These are phyloP conservation scores for Globia sparganii DNA, from an alignment of 2,888 invertebrate genomes.

Conservation along the genomic window DNA sequence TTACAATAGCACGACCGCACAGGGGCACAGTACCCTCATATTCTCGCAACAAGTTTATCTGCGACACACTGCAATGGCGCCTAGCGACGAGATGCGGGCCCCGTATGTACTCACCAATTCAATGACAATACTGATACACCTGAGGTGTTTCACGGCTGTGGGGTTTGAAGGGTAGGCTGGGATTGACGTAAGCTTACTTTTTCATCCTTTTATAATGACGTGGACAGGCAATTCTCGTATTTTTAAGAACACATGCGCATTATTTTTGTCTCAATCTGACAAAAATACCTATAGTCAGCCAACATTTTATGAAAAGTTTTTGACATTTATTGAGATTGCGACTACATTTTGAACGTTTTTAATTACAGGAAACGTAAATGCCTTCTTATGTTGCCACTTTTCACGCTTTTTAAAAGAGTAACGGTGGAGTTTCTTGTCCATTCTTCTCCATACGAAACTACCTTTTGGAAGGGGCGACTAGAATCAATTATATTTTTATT, in stretches of 20 bases:
- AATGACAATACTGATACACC: slow-evolving; percentile 37
- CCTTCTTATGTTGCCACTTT: background rate
- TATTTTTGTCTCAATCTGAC: background rate
- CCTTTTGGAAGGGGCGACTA: too few relatives aligned
- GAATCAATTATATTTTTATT: too few relatives aligned
- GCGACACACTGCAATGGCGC: slow-evolving; percentile 11
- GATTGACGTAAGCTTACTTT: background rate
- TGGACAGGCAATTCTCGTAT: background rate
- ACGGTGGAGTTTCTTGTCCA: too few relatives aligned
- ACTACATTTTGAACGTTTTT: background rate
- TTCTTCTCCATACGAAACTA: too few relatives aligned
- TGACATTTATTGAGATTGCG: background rate
- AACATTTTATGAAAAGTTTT: too few relatives aligned
- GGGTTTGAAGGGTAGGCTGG: background rate
- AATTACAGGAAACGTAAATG: too few relatives aligned
- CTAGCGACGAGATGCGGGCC: slow-evolving; percentile 40
- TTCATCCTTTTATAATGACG: background rate
- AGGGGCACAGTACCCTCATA: slow-evolving; percentile 33
- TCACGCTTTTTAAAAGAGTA: too few relatives aligned
- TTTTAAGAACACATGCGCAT: background rate
- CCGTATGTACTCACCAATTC: slow-evolving; percentile 43
- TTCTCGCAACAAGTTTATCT: slow-evolving; percentile 35
- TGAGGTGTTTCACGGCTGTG: background rate
- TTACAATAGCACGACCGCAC: background rate
- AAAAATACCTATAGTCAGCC: background rate